These are phyloP conservation scores for Alethe diademata DNA, from an alignment of 2,113 vertebrate genomes.

Conservation along the genomic window DNA sequence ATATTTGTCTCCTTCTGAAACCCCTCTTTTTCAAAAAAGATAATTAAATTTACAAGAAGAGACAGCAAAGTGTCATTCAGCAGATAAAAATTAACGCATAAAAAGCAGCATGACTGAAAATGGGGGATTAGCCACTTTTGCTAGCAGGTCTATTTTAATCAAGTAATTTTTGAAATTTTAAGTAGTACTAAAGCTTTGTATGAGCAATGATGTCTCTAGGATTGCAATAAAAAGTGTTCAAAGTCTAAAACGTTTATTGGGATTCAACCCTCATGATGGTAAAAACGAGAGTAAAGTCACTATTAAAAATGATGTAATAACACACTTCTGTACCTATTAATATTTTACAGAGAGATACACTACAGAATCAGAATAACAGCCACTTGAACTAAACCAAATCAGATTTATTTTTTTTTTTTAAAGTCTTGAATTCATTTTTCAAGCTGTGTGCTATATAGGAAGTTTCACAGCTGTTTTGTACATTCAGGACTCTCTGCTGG, in stretches of 20 bases:
- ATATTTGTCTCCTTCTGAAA: not conserved
- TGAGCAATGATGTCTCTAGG: not conserved
- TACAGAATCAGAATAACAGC: not conserved
- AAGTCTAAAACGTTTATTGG: not conserved
- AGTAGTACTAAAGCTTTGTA: not conserved
- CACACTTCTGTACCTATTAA: not conserved
- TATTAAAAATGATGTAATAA: not conserved
- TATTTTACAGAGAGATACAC: not conserved
- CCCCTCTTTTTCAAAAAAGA: not conserved
- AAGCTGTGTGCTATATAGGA: not conserved
- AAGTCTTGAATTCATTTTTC: not conserved
- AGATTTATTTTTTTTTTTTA: not conserved
- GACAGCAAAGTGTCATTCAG: not conserved
- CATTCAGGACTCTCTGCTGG: slow-evolving; percentile 75
- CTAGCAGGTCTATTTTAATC: not conserved
- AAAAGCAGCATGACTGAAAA: not conserved
- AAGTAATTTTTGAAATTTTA: not conserved
- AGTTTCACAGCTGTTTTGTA: slow-evolving; percentile 79
- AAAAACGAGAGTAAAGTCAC: not conserved
- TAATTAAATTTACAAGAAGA: not conserved
- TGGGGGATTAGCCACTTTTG: not conserved
- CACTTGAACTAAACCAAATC: not conserved
- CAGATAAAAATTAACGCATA: not conserved
- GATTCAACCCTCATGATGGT: not conserved
- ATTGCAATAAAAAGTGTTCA: not conserved